Conservation (phyloP, 2,113 vertebrate species). For the Gambusia affinis region DNA sequence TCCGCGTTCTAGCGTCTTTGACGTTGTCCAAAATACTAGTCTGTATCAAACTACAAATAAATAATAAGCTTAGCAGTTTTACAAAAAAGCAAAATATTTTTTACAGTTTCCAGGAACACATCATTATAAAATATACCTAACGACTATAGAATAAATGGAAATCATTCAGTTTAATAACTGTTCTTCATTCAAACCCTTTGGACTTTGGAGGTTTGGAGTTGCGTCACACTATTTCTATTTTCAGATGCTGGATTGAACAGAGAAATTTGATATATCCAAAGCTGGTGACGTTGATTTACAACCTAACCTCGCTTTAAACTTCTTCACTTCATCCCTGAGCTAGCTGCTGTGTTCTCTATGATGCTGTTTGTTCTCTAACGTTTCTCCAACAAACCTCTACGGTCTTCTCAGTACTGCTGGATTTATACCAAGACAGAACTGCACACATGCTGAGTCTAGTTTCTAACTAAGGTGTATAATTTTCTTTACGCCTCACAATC, state of each 20-base stretch:
- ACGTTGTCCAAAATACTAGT: neutral
- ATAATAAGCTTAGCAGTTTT: neutral
- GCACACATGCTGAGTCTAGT: no score
- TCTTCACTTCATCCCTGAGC: neutral
- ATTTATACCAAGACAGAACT: neutral
- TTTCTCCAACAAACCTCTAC: neutral
- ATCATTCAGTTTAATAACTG: neutral
- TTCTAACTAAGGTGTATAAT: neutral
- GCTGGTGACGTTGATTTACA: neutral
- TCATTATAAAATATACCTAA: neutral
- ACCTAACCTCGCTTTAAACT: neutral
- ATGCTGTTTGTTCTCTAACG: neutral
- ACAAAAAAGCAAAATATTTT: no score
- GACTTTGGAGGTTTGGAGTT: neutral
- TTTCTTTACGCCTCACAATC: neutral
- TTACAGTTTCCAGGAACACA: no score
- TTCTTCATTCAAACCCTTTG: neutral
- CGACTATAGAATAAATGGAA: neutral
- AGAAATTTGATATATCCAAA: neutral
- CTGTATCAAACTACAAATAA: neutral
- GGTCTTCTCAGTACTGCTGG: neutral
- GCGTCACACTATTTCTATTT: neutral
- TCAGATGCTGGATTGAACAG: neutral
- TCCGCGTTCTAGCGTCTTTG: neutral
- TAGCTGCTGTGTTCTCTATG: neutral